A percentile compares a stretch with the other conserved stretches of the same genome.
Conservation (phyloP, 2,888 invertebrate species). For the Koerneria pararmatus region DNA sequence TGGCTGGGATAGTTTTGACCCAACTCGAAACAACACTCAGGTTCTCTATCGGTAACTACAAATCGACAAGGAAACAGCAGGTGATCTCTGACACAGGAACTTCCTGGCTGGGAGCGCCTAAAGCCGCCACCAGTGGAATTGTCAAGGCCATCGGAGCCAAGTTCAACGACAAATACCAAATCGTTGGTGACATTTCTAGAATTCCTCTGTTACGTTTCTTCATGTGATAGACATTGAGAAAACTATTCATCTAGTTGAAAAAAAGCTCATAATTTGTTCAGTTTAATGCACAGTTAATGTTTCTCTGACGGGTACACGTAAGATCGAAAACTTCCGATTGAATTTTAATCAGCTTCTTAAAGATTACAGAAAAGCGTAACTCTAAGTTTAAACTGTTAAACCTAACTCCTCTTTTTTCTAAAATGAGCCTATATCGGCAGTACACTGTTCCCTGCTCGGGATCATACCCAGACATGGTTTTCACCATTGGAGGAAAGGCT, state of each 20-base stretch:
- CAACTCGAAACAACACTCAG: background rate
- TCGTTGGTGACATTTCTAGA: conserved; percentile 2
- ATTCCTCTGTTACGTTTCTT: background rate
- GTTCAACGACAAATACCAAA: conserved; percentile 30
- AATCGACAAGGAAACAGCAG: conserved; percentile 10
- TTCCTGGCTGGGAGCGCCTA: conserved; percentile 44
- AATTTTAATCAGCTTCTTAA: no score
- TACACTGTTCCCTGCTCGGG: conserved; percentile 44
- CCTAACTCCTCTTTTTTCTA: no score
- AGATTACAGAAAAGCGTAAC: no score
- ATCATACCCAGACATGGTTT: conserved; percentile 37
- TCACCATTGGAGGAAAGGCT: conserved; percentile 42
- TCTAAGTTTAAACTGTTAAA: no score
- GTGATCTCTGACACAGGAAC: conserved; percentile 55
- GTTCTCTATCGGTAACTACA: conserved; percentile 23
- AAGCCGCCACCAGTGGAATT: conserved; percentile 28
- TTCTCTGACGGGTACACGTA: no score
- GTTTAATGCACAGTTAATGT: no score
- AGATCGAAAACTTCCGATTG: no score
- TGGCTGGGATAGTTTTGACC: background rate
- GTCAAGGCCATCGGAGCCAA: conserved; percentile 39
- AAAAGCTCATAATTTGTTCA: no score
- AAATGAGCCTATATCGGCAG: conserved; percentile 12
- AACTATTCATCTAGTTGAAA: no score
- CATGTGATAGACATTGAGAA: background rate